Conservation (phyloP, 2,113 vertebrate genomes). For the Apodemus sylvaticus region DNA sequence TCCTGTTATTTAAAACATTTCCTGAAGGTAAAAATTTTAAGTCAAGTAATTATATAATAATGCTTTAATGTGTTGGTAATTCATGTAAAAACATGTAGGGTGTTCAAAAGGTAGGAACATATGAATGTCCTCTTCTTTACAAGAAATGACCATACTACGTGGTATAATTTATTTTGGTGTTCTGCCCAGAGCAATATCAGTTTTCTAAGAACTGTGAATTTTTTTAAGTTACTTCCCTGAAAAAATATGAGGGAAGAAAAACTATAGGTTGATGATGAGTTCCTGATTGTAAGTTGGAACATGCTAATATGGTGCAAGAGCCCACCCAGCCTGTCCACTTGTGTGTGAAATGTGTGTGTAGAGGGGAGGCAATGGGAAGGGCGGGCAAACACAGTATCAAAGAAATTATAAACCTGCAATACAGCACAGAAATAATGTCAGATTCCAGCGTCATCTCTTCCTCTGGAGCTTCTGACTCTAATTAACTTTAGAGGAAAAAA, state of each 20-base stretch:
- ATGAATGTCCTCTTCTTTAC: background rate
- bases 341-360: background rate
- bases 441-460: conserved; percentile 27
- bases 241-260: conserved; percentile 25
- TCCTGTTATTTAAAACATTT: conserved; percentile 60
- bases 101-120: conserved; percentile 41
- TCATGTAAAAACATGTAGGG: conserved; percentile 56
- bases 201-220: conserved; percentile 58
- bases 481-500: conserved; percentile 79
- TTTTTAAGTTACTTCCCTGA: conserved; percentile 5
- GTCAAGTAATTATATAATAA: conserved; percentile 72
- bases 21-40: conserved; percentile 73
- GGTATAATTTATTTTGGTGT: conserved; percentile 61
- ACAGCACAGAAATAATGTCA: conserved; percentile 66
- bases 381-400: background rate
- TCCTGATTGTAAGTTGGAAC: conserved; percentile 58
- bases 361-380: conserved; percentile 39
- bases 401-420: background rate
- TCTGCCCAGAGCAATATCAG: conserved; percentile 55
- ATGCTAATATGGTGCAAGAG: background rate
- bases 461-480: conserved; percentile 78
- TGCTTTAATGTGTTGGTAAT: conserved; percentile 52
- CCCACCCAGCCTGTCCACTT: conserved; percentile 5
- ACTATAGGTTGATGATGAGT: background rate
- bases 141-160: conserved; percentile 47